These are phyloP conservation scores for Trichopria drosophilae DNA, from an alignment of 2,888 invertebrate genomes.

Conservation along the genomic window DNA sequence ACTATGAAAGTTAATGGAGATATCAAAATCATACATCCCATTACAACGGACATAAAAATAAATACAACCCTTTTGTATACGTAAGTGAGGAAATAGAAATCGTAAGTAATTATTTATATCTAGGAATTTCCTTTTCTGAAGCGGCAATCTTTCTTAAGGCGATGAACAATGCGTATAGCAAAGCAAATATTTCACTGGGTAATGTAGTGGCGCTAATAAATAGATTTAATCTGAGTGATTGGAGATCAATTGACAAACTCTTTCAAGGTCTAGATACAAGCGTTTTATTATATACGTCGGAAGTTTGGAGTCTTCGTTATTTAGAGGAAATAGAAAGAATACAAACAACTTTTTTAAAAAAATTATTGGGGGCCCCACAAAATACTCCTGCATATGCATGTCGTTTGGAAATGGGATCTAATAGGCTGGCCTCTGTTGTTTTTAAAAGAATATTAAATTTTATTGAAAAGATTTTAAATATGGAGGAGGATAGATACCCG, in stretches of 20 bases:
- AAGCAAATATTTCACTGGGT: constrained; percentile 3
- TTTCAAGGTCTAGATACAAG: neutral
- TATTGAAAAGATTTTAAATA: constrained; percentile 5
- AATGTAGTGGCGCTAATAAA: constrained; percentile 6
- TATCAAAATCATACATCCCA: too few relatives aligned
- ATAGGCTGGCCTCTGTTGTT: neutral
- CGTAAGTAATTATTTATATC: constrained; percentile 2
- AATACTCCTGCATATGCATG: constrained; percentile 6
- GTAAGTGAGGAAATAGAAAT: neutral
- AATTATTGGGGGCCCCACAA: neutral
- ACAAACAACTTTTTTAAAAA: constrained; percentile 5
- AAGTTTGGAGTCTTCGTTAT: neutral
- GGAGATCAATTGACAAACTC: constrained; percentile 4
- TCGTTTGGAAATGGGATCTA: constrained; percentile 1
- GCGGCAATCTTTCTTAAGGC: constrained; percentile 1
- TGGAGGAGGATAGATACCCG: constrained; percentile 8
- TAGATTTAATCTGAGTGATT: constrained; percentile 3
- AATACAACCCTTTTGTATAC: constrained; percentile 1
- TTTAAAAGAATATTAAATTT: constrained; percentile 5
- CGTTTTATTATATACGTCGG: constrained; percentile 1
- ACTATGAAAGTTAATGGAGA: too few relatives aligned
- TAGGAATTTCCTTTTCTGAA: constrained; percentile 1
- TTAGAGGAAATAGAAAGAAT: constrained; percentile 1
- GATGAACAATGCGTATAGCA: constrained; percentile 5
- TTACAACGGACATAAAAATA: neutral